Base-by-base conservation (phyloP, 1,140 invertebrate genomes). In the Himalopsyche phryganea region DNA sequence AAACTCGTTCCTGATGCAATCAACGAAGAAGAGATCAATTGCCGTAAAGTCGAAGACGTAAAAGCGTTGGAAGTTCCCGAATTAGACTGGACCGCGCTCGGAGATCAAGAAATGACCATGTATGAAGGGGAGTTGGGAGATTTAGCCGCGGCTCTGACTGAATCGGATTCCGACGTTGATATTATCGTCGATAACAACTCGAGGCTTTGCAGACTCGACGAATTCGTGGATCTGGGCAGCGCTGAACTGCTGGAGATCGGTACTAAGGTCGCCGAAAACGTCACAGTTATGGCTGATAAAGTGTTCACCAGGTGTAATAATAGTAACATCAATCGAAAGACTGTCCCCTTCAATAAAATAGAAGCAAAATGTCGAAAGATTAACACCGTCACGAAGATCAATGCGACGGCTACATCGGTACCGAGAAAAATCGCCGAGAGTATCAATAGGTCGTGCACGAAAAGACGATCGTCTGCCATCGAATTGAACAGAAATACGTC, bases 81-180 rank as follows among this genome's bases (percentile, higher is more conserved):
- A 61, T 0, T 28, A 28, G 71, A 69, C 40, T 66, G 67, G 62
- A 69, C 66, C 36, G 41, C 62, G n/a, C 69, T 73, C 33, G 75
- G 75, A 11, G 72, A 75, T 59, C 75, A 77, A 61, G 67, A 63
- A 7, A 60, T 78, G 1, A 77, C 75, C 1, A 78, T 78, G 76
- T 78, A 77, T 15, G 76, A 78, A 59, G 67, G 73, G 3, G 73
- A 76, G 28, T 66, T 67, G 42, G 67, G 70, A 0, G 46, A 56
- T 7, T 66, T 70, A 1, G 56, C 67, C 18, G 66, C 66, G 13
- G 73, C 73, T 60, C 69, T 58, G 0, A 60, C 66, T 11, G 71
- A 74, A 11, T 77, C 74, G 0, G 76, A 78, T 44, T 72, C 69
- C 0, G 76, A 78, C 41, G 50, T 23, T 46, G 40, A 50, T 28